Conservation (phyloP, 92 coral and sea anemone species). For the Micromussa lordhowensis region DNA sequence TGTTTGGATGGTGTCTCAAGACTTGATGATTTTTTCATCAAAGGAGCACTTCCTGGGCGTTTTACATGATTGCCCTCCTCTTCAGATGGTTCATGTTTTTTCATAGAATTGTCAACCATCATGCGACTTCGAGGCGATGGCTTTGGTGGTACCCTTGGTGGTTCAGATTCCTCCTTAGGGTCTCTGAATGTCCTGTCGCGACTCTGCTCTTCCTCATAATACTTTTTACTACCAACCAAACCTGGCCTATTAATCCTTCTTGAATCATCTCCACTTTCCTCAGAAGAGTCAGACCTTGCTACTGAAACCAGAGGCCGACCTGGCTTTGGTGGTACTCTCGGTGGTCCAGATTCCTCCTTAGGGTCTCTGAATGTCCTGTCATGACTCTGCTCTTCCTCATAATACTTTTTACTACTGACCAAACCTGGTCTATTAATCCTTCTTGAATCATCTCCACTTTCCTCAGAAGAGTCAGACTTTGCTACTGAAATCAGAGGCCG, state of each 20-base stretch:
- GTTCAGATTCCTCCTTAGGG: conserved; percentile 15
- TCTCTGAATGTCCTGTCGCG: conserved; percentile 20
- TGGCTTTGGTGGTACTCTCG: conserved; percentile 28
- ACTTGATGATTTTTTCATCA: conserved; percentile 42
- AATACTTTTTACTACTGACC: conserved; percentile 4
- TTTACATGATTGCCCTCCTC: conserved; percentile 20
- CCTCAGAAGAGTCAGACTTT: conserved; percentile 41
- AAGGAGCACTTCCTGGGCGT: conserved; percentile 28
- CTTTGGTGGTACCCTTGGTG: conserved; percentile 7
- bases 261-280: conserved; percentile 54
- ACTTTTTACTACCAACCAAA: conserved; percentile 1
- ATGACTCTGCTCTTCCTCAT: conserved; percentile 7
- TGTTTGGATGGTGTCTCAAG: conserved; percentile 29
- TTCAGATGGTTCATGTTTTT: conserved; percentile 2
- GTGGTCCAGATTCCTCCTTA: conserved; percentile 7
- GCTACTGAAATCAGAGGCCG: not conserved
- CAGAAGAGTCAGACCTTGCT: conserved; percentile 33
- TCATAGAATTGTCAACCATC: conserved; percentile 3
- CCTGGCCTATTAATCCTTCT: conserved; percentile 20
- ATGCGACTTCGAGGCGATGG: conserved; percentile 49
- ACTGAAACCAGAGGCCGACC: no score
- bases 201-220: conserved; percentile 18
- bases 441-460: conserved; percentile 52
- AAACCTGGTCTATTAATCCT: conserved; percentile 17
- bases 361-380: conserved; percentile 24